Percentiles rank a stretch among this genome's conserved stretches.
Conservation (phyloP, 2,888 invertebrate genomes). For the Blastobasis adustella region DNA sequence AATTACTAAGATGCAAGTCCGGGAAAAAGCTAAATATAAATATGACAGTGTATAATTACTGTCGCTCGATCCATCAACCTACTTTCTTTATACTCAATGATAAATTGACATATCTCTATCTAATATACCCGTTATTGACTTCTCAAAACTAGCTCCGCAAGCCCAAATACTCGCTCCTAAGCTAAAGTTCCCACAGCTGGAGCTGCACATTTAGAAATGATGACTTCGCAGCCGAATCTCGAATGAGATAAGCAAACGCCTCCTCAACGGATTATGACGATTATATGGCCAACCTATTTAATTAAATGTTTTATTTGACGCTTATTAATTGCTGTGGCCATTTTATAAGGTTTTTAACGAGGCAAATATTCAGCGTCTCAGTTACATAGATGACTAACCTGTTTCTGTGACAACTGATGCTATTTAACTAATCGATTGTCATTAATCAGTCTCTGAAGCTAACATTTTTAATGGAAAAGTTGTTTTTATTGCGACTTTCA, state of each 20-base stretch:
- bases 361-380: constrained; percentile 46
- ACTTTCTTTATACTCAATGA: too few relatives aligned
- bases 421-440: constrained; percentile 48
- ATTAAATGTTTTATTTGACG: constrained; percentile 62
- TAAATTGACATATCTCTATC: too few relatives aligned
- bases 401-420: constrained; percentile 51
- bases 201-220: constrained; percentile 7
- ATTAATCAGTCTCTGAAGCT: constrained; percentile 35
- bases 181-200: too few relatives aligned
- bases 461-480: too few relatives aligned
- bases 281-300: constrained; percentile 47
- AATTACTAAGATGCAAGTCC: too few relatives aligned
- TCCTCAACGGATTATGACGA: constrained; percentile 25
- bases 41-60: too few relatives aligned
- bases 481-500: too few relatives aligned
- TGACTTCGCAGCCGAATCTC: constrained; percentile 14
- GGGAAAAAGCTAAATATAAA: too few relatives aligned
- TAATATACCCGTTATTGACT: too few relatives aligned
- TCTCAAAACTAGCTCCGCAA: too few relatives aligned
- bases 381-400: constrained; percentile 48
- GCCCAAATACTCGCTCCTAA: too few relatives aligned
- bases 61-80: too few relatives aligned
- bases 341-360: constrained; percentile 52
- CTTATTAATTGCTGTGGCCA: constrained; percentile 57
- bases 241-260: constrained; percentile 12